Evolutionary conservation across 2,797 vertebrate species (phyloP).

Genomic region (Botia kubotai): DNA sequence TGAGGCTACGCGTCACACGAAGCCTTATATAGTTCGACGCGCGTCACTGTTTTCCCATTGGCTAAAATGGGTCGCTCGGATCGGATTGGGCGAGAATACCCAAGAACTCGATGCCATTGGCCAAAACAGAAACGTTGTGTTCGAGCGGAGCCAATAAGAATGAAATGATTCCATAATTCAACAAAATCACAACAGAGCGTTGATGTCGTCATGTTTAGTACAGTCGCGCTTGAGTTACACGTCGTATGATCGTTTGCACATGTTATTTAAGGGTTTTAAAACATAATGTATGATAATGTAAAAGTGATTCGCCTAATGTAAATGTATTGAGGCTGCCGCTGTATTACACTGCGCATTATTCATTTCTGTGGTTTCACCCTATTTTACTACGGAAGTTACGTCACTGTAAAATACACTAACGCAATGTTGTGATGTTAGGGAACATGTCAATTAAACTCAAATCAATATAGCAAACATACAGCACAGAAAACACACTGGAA

Average conservation of each 20-base stretch:
- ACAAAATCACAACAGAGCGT: slow-evolving; percentile 6
- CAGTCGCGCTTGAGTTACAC: background rate
- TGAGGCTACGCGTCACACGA: slow-evolving; percentile 81
- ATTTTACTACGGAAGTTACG: no score
- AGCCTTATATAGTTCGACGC: slow-evolving; percentile 59
- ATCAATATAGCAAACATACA: no score
- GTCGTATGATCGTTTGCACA: background rate
- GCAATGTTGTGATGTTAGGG: no score
- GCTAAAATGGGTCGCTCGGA: slow-evolving; percentile 53
- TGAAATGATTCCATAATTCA: background rate
- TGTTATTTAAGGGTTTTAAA: background rate
- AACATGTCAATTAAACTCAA: no score
- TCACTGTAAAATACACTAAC: no score
- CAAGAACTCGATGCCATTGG: background rate
- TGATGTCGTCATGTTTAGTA: background rate
- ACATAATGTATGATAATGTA: no score
- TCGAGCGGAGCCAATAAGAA: slow-evolving; percentile 18
- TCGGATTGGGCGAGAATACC: slow-evolving; percentile 5
- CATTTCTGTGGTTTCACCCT: no score
- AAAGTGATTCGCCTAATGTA: background rate
- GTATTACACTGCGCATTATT: background rate
- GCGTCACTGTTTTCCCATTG: slow-evolving; percentile 66
- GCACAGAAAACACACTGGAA: no score
- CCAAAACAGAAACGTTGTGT: background rate
- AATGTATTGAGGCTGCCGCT: background rate